Evolutionary conservation across 2,888 invertebrate genomes (phyloP).

Genomic region (Marronus borbonicus): DNA sequence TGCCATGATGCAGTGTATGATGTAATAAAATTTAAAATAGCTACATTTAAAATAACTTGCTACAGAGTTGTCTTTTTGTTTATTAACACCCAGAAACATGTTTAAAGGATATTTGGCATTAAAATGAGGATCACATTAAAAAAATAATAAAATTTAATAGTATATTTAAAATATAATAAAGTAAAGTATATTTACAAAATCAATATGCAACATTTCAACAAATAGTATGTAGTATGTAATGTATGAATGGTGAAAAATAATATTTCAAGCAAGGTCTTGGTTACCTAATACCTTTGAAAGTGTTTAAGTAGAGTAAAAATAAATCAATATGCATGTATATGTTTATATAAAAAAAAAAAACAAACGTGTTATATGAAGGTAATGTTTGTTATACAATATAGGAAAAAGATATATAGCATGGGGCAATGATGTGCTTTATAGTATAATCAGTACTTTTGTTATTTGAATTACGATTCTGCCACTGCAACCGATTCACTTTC

Average conservation of each 20-base stretch:
- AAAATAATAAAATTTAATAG: constrained; percentile 47
- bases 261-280: constrained; percentile 38
- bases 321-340: constrained; percentile 37
- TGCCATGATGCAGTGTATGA: constrained; percentile 27
- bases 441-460: constrained; percentile 44
- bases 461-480: constrained; percentile 36
- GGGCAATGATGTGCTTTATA: constrained; percentile 42
- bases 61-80: neutral
- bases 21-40: constrained; percentile 42
- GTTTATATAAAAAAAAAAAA: constrained; percentile 5
- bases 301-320: constrained; percentile 37
- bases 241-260: neutral
- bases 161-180: constrained; percentile 54
- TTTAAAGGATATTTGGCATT: neutral
- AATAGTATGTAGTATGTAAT: constrained; percentile 22
- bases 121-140: constrained; percentile 11
- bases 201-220: constrained; percentile 45
- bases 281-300: constrained; percentile 35
- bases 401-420: constrained; percentile 25
- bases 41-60: constrained; percentile 31
- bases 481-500: constrained; percentile 24
- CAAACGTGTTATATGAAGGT: constrained; percentile 29
- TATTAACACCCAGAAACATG: neutral
- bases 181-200: constrained; percentile 52
- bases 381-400: constrained; percentile 24